Conservation (phyloP, 64 coral and sea anemone genomes). For the Actinia tenebrosa region DNA sequence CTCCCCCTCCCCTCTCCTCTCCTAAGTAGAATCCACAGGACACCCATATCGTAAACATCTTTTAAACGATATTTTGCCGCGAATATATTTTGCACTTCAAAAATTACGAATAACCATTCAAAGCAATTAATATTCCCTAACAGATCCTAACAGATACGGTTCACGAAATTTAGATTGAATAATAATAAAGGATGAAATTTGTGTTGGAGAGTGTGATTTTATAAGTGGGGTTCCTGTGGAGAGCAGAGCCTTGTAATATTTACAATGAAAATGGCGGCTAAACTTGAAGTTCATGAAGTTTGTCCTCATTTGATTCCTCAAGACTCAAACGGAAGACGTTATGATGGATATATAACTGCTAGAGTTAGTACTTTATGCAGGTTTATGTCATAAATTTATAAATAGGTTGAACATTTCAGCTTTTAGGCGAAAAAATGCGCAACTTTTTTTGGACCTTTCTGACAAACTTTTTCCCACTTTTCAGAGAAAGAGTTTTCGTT, state of each 20-base stretch:
- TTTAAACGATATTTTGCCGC: neutral
- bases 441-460: neutral
- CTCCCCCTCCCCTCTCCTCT: neutral
- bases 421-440: neutral
- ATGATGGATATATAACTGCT: slow-evolving; percentile 69
- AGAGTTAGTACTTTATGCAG: slow-evolving; percentile 44
- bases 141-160: neutral
- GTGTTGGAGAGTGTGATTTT: neutral
- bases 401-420: neutral
- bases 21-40: neutral
- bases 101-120: no score
- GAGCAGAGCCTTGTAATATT: neutral
- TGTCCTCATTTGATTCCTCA: slow-evolving; percentile 77
- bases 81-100: neutral
- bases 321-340: slow-evolving; percentile 49
- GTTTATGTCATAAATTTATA: neutral
- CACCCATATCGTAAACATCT: neutral
- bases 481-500: slow-evolving; percentile 65
- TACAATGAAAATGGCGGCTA: slow-evolving; percentile 47
- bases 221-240: neutral
- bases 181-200: no score
- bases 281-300: slow-evolving; percentile 59
- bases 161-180: neutral
- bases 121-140: neutral
- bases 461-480: neutral